Percentiles rank a stretch among this genome's conserved stretches.
These are phyloP conservation scores for Helogale parvula DNA, from an alignment of 2,113 vertebrate species.

Conservation along the genomic window DNA sequence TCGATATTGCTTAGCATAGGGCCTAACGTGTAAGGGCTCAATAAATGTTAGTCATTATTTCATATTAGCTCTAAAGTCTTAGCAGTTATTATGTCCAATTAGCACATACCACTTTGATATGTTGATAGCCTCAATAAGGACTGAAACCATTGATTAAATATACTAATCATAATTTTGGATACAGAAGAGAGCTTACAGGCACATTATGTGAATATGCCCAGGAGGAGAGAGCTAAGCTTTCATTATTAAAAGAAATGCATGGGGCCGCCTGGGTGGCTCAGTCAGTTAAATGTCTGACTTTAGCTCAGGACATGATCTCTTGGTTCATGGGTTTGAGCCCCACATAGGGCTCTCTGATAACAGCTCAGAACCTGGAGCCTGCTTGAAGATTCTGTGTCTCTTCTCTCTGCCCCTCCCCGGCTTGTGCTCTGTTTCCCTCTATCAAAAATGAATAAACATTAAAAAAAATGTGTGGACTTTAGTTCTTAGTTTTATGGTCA, in stretches of 20 bases:
- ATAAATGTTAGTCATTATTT: conserved; percentile 65
- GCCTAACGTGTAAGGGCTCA: neutral
- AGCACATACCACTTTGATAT: conserved; percentile 58
- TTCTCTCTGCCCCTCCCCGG: too few relatives aligned
- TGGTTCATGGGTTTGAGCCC: too few relatives aligned
- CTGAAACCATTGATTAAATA: conserved; percentile 74
- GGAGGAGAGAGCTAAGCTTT: conserved; percentile 56
- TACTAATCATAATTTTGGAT: conserved; percentile 75
- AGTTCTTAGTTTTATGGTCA: conserved; percentile 46
- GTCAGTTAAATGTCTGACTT: too few relatives aligned
- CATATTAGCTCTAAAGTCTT: conserved; percentile 69
- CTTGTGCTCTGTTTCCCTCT: too few relatives aligned
- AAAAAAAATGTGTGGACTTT: neutral
- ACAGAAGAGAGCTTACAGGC: conserved; percentile 63
- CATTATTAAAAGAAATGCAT: conserved; percentile 56
- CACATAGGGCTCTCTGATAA: too few relatives aligned
- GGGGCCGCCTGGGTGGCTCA: neutral
- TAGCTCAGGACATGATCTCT: too few relatives aligned
- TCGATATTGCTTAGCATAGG: neutral
- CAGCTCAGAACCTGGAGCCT: too few relatives aligned
- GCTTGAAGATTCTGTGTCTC: too few relatives aligned
- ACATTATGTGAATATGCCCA: conserved; percentile 55
- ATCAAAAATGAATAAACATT: too few relatives aligned
- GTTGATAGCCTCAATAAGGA: conserved; percentile 53
- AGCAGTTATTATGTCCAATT: conserved; percentile 69